Evolutionary conservation across 2,888 invertebrate genomes (phyloP), one percentile per base, ranked within the genome.

Genomic region (Hipparchia sbordonii): DNA sequence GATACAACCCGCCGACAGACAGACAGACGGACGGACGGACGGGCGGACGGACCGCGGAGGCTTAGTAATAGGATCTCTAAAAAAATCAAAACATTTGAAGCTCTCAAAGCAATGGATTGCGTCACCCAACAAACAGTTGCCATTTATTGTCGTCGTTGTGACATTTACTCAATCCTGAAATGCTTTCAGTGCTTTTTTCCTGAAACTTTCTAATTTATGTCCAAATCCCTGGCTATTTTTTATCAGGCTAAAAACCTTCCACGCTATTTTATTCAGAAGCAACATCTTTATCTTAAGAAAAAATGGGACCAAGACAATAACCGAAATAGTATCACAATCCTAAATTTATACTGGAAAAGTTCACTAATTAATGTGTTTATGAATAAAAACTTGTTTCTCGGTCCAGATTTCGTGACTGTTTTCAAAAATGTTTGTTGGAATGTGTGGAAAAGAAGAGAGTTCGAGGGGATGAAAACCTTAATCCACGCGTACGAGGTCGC

Each of bases 1-100:
- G 23, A 23, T 23, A 23, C 23, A 23, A 23, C 23, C 23, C 23
- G 23, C 23, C 23, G 23, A 23, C 23, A 23, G 23, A 23, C 1
- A 23, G 23, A 23, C 23, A 23, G 23, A 23, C 23, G 23, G 23
- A 23, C 23, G 23, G 23, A 23, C 23, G 1, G 23, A 23, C 23
- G 1, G 23, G 1, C 23, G 23, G 1, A 23, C 23, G 23, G 23
- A 23, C 23, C 23, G 23, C 23, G 23, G 23, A 23, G 23, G 23
- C 23, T 23, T 1, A 23, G 23, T 23, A 23, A 23, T 23, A 23
- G 23, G 23, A 1, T 23, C 23, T 23, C 1, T 23, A 23, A 39
- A 39, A 39, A 48, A 46, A 13, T 8, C n/a, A 12, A 62, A 62
- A 62, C 48, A 62, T 62, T 62, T 13, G 46, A 62, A 62, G n/a